These are phyloP conservation scores for Syngnathus scovelli DNA, from an alignment of 2,113 vertebrate genomes.

Conservation along the genomic window DNA sequence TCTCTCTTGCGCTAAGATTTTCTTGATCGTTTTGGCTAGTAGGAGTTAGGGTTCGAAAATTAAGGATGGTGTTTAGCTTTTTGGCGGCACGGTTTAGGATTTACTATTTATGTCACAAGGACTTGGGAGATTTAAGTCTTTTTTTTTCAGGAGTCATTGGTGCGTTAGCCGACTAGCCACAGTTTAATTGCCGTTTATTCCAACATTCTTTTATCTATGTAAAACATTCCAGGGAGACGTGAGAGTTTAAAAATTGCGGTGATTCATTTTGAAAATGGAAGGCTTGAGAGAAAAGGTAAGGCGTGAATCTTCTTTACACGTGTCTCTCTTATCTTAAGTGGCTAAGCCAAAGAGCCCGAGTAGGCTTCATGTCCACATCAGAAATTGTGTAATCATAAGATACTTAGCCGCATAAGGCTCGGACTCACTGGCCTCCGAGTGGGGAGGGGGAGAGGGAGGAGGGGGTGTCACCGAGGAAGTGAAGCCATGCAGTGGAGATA, in stretches of 20 bases:
- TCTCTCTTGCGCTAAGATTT: too few species aligned
- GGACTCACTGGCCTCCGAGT: slow-evolving; percentile 1
- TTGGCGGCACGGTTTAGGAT: too few species aligned
- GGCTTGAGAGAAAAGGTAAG: background rate
- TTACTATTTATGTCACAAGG: too few species aligned
- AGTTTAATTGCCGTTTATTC: background rate
- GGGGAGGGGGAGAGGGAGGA: background rate
- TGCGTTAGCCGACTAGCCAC: too few species aligned
- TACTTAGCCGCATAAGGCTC: slow-evolving; percentile 18
- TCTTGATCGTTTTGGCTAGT: too few species aligned
- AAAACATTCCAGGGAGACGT: background rate
- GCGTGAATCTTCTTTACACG: background rate
- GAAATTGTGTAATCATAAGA: slow-evolving; percentile 24
- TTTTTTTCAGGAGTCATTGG: too few species aligned
- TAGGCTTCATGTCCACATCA: slow-evolving; percentile 12
- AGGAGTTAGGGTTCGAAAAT: too few species aligned
- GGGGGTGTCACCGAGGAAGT: slow-evolving; percentile 12
- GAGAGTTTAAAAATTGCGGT: background rate
- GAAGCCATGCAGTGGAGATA: slow-evolving; percentile 20
- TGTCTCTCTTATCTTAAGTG: slow-evolving; percentile 19
- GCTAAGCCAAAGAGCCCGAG: slow-evolving; percentile 7
- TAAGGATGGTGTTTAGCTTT: too few species aligned
- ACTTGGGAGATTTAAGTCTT: too few species aligned
- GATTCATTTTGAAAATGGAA: background rate
- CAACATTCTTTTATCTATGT: background rate